A percentile compares a stretch with the other conserved stretches of the same genome.
phyloP scores from a whole-genome alignment of 2,797 vertebrate genomes.

The Acanthis flammea region DNA sequence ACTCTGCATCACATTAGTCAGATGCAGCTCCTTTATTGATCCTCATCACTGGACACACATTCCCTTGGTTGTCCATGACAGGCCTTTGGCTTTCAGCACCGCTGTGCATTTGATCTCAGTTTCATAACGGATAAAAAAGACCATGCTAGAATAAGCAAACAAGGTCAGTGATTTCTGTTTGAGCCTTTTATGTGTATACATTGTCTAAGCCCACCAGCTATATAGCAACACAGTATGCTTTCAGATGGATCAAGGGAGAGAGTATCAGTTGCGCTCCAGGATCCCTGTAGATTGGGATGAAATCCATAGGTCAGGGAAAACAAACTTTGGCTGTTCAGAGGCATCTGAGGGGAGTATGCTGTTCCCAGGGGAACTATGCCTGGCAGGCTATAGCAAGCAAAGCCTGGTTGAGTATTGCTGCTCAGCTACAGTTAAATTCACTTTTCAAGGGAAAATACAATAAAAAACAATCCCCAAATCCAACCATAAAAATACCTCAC shows the following conservation, averaged over 20 bases:
- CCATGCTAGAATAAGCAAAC: not conserved
- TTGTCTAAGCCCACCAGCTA: not conserved
- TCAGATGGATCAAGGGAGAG: not conserved
- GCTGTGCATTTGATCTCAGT: not conserved
- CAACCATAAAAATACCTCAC: not conserved
- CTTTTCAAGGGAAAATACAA: not conserved
- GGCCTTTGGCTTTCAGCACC: not conserved
- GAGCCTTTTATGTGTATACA: not conserved
- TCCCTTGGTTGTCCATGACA: not conserved
- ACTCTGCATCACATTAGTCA: not conserved
- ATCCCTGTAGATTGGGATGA: not conserved
- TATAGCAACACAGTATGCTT: not conserved
- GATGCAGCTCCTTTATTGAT: not conserved
- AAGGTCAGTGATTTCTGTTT: not conserved
- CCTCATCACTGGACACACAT: not conserved
- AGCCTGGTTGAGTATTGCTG: not conserved
- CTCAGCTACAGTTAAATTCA: not conserved
- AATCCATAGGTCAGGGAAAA: conserved; percentile 31
- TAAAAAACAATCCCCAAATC: not conserved
- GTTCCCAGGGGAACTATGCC: not conserved
- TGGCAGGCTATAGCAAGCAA: not conserved
- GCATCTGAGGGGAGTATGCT: not conserved
- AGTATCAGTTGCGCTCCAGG: not conserved
- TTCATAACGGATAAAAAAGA: not conserved
- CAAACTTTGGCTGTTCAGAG: not conserved